Conservation (phyloP, 2,888 invertebrate genomes). For the Gryllus longicercus region DNA sequence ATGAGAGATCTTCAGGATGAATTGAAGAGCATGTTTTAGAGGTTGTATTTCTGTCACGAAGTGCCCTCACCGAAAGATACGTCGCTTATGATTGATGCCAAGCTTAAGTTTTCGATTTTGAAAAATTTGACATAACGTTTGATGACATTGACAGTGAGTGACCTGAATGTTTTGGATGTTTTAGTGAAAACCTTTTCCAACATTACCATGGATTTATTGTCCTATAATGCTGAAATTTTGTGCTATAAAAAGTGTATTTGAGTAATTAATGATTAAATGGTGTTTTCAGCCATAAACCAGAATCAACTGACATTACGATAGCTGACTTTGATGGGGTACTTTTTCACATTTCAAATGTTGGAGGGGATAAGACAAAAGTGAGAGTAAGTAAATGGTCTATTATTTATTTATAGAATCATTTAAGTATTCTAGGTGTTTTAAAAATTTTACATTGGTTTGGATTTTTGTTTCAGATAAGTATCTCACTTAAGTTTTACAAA, state of each 20-base stretch:
- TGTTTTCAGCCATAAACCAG: slow-evolving; percentile 76
- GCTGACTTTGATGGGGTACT: slow-evolving; percentile 99
- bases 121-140: slow-evolving; percentile 25
- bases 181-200: not conserved
- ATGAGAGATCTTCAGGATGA: too few relatives aligned
- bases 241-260: not conserved
- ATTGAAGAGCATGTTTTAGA: slow-evolving; percentile 22
- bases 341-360: slow-evolving; percentile 96
- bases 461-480: slow-evolving; percentile 73
- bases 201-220: too few relatives aligned
- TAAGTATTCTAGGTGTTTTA: not conserved
- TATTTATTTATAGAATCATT: not conserved
- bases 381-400: slow-evolving; percentile 63
- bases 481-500: slow-evolving; percentile 96
- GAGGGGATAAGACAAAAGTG: slow-evolving; percentile 95
- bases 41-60: not conserved
- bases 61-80: not conserved
- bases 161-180: not conserved
- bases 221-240: not conserved
- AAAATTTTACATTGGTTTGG: not conserved
- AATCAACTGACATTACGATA: slow-evolving; percentile 89
- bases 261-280: slow-evolving; percentile 1
- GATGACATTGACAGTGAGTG: slow-evolving; percentile 22
- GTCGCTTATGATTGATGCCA: not conserved
- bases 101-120: not conserved